A percentile compares a stretch with the other conserved stretches of the same genome.
These are phyloP conservation scores for Notospermus geniculatus DNA, from an alignment of 1,140 invertebrate genomes.

Conservation along the genomic window DNA sequence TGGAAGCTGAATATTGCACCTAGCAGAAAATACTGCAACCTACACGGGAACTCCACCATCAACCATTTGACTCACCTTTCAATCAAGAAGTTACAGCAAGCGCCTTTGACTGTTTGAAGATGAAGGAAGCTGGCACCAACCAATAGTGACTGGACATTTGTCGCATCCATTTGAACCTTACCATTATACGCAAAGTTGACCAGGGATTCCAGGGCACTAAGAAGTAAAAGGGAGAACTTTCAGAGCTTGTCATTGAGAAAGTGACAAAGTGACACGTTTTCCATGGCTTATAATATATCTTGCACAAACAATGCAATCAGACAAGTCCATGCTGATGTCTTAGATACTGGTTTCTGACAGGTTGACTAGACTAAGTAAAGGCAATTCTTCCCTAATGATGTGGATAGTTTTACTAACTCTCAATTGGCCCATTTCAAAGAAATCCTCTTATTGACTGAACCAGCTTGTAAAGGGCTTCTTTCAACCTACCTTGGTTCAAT, in stretches of 20 bases:
- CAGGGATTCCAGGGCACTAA: conserved; percentile 75
- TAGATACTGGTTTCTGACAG: no score
- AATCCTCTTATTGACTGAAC: no score
- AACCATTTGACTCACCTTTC: conserved; percentile 49
- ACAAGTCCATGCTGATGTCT: no score
- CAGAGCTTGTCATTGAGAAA: neutral
- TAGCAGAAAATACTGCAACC: no score
- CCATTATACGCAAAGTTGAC: conserved; percentile 89
- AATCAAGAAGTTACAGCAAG: conserved; percentile 79
- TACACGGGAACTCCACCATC: no score
- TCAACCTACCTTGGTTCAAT: conserved; percentile 69
- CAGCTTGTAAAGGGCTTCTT: no score
- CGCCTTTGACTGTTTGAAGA: conserved; percentile 75
- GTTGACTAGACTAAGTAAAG: no score
- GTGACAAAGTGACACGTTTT: no score
- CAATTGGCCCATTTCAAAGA: conserved; percentile 9
- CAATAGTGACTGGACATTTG: conserved; percentile 83
- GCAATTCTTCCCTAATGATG: no score
- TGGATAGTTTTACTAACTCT: no score
- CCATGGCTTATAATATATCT: no score
- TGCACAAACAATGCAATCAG: no score
- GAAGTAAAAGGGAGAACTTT: conserved; percentile 24
- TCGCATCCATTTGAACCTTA: conserved; percentile 71
- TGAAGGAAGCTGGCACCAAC: conserved; percentile 86
- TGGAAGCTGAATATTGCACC: neutral